Percentiles rank a stretch among this genome's conserved stretches.
These are phyloP conservation scores for Silurus aristotelis DNA, from an alignment of 2,797 vertebrate genomes.

Conservation along the genomic window DNA sequence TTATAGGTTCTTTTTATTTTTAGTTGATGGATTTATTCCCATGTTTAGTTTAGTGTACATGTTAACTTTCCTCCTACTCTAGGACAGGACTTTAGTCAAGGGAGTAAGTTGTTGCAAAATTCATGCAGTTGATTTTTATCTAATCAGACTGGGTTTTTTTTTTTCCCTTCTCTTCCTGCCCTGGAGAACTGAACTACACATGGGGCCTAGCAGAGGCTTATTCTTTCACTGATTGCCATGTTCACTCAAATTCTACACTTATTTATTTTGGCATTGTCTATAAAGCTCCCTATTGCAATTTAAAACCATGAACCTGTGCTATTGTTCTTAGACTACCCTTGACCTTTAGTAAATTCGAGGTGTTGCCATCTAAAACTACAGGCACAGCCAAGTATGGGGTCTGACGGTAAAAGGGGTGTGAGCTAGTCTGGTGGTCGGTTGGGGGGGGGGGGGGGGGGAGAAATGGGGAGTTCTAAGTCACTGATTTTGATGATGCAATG, in stretches of 20 bases:
- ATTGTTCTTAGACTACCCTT: background rate
- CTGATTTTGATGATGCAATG: background rate
- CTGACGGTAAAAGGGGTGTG: background rate
- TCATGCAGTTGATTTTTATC: background rate
- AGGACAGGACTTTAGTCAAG: constrained; percentile 39
- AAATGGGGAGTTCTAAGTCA: background rate
- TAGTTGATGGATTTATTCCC: background rate
- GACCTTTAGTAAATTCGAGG: background rate
- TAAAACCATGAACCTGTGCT: background rate
- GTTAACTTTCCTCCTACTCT: background rate
- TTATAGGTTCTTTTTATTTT: background rate
- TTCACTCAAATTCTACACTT: background rate
- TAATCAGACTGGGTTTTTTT: background rate
- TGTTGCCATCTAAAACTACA: background rate
- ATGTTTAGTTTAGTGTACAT: constrained; percentile 18
- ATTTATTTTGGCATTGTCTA: no score
- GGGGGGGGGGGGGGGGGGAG: background rate
- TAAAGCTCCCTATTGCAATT: background rate
- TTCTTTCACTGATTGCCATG: no score
- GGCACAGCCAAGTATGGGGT: background rate
- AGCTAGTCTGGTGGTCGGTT: background rate
- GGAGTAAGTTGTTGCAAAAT: constrained; percentile 2
- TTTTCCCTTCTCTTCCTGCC: background rate
- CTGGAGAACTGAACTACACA: background rate
- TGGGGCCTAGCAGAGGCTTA: background rate